phyloP scores from a whole-genome alignment of 2,797 vertebrate genomes.

The Gallirallus australis region DNA sequence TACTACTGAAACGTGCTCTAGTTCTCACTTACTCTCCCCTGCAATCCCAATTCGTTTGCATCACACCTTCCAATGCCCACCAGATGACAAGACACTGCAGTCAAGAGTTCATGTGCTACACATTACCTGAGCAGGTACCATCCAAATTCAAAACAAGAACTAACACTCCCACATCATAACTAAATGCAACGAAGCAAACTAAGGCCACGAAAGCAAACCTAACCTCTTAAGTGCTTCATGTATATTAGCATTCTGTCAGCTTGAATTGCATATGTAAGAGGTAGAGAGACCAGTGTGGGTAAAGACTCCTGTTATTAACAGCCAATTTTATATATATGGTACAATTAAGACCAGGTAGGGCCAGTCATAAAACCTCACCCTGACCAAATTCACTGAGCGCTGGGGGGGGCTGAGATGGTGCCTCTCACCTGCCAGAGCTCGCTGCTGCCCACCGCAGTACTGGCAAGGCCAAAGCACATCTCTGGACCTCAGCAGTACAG shows the following conservation, averaged over 20 bases:
- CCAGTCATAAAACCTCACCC: not conserved
- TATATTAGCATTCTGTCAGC: not conserved
- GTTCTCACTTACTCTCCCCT: not conserved
- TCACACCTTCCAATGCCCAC: not conserved
- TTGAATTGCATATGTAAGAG: not conserved
- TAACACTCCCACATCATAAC: not conserved
- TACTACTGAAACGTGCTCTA: not conserved
- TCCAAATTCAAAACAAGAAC: not conserved
- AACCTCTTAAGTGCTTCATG: not conserved
- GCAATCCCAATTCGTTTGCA: not conserved
- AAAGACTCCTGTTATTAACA: too few species aligned
- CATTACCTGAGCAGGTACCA: not conserved
- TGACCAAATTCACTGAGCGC: not conserved
- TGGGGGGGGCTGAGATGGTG: fast-evolving
- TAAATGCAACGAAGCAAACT: not conserved
- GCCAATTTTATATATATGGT: not conserved
- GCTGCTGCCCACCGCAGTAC: not conserved
- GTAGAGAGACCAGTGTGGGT: not conserved
- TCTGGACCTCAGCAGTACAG: not conserved
- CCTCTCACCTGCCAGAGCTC: fast-evolving
- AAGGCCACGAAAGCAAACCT: not conserved
- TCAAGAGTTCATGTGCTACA: not conserved
- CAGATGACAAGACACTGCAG: not conserved
- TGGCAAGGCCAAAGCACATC: not conserved
- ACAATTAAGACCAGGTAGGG: not conserved